Conservation (phyloP, 23 tunicate species). For the Botrylloides violaceus region DNA sequence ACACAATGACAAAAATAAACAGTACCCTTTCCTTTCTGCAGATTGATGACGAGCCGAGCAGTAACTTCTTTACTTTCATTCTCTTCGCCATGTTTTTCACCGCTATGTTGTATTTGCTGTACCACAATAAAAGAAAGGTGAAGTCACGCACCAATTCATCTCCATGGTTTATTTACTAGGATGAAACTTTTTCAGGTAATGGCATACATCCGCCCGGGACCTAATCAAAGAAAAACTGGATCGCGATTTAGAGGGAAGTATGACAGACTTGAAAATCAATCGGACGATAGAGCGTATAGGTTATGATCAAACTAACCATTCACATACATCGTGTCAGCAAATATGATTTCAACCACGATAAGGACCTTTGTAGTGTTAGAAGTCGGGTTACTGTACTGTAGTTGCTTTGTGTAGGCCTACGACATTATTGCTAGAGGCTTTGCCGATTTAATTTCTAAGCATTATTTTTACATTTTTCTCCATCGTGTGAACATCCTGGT, state of each 20-base stretch:
- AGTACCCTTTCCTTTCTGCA: no score
- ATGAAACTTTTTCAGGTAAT: neutral
- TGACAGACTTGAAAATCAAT: neutral
- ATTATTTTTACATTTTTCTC: no score
- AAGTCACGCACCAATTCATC: no score
- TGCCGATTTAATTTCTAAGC: no score
- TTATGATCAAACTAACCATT: neutral
- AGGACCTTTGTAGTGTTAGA: no score
- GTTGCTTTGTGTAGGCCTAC: no score
- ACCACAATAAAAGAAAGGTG: neutral
- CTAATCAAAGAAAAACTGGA: neutral
- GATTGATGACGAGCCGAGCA: neutral
- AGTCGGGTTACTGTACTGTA: no score
- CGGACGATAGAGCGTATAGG: neutral
- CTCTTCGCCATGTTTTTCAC: neutral
- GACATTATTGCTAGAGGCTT: no score
- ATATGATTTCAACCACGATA: no score
- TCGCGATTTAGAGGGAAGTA: neutral
- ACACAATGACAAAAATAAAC: no score
- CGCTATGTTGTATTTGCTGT: neutral
- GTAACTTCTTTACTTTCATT: neutral
- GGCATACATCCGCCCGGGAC: neutral
- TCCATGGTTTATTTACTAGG: neutral
- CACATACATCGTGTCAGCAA: no score
- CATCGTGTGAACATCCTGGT: no score